These are phyloP conservation scores for Acrocephalus kingi DNA, from an alignment of 2,113 vertebrate species.

Conservation along the genomic window DNA sequence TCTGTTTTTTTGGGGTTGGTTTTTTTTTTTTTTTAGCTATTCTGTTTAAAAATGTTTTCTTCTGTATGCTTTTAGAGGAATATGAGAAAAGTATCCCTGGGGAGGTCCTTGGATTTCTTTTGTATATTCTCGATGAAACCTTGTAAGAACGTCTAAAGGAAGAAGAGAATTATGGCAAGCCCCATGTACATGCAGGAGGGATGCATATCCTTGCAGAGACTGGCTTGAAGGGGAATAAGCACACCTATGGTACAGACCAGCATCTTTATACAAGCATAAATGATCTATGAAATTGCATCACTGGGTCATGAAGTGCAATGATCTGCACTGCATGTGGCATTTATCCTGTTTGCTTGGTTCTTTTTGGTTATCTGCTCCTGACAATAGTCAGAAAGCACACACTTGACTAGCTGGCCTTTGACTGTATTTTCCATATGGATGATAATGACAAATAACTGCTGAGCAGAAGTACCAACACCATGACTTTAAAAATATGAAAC, in stretches of 20 bases:
- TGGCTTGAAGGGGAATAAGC: neutral
- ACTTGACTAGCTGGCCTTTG: neutral
- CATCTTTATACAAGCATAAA: neutral
- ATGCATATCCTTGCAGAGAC: neutral
- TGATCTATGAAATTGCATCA: neutral
- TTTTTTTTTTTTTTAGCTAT: neutral
- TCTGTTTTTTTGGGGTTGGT: neutral
- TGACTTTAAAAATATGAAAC: neutral
- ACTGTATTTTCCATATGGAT: neutral
- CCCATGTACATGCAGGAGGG: rapidly evolving
- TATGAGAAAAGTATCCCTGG: neutral
- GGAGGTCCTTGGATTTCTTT: neutral
- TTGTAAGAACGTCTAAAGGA: neutral
- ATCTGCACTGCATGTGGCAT: neutral
- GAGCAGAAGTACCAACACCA: neutral
- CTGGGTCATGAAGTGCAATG: neutral
- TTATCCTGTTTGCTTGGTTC: neutral
- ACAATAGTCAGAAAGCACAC: neutral
- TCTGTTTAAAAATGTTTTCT: neutral
- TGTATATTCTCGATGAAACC: neutral
- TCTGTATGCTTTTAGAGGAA: rapidly evolving
- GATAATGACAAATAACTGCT: neutral
- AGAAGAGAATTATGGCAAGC: neutral
- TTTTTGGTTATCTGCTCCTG: neutral
- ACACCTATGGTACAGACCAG: neutral